Percentiles rank a stretch among this genome's conserved stretches.
Conservation (phyloP, 2,113 vertebrate species). For the Cheirogaleus medius region DNA sequence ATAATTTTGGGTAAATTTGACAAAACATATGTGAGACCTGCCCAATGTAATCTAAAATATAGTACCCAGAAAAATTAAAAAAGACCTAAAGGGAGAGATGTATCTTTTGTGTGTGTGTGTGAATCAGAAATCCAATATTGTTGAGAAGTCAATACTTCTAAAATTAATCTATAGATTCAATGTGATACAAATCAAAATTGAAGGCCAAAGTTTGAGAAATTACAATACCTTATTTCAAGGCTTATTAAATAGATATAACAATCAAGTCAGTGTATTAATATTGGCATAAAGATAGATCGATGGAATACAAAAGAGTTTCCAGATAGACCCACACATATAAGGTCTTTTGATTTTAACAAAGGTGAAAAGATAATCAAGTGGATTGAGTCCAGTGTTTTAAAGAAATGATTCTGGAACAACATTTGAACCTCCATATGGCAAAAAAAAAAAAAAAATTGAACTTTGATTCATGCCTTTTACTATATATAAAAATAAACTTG, state of each 20-base stretch:
- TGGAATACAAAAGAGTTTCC: not conserved
- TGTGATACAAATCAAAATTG: not conserved
- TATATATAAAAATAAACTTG: not conserved
- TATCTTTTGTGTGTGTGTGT: not conserved
- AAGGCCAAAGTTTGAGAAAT: not conserved
- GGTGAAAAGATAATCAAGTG: not conserved
- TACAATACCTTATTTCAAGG: not conserved
- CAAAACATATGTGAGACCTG: not conserved
- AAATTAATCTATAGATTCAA: not conserved
- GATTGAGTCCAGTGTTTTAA: not conserved
- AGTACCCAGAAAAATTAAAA: not conserved
- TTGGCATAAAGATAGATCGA: not conserved
- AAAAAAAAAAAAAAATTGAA: not conserved
- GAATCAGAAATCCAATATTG: not conserved
- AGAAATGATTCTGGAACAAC: not conserved
- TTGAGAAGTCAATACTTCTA: not conserved
- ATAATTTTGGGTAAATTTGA: not conserved
- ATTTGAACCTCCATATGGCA: not conserved
- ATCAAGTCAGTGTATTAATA: not conserved
- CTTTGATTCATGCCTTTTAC: not conserved
- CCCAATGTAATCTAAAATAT: not conserved
- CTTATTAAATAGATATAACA: not conserved
- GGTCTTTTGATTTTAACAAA: not conserved
- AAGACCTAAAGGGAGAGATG: not conserved
- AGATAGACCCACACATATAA: not conserved